phyloP scores from a whole-genome alignment of 2,113 vertebrate species.

The Megaleporinus macrocephalus region DNA sequence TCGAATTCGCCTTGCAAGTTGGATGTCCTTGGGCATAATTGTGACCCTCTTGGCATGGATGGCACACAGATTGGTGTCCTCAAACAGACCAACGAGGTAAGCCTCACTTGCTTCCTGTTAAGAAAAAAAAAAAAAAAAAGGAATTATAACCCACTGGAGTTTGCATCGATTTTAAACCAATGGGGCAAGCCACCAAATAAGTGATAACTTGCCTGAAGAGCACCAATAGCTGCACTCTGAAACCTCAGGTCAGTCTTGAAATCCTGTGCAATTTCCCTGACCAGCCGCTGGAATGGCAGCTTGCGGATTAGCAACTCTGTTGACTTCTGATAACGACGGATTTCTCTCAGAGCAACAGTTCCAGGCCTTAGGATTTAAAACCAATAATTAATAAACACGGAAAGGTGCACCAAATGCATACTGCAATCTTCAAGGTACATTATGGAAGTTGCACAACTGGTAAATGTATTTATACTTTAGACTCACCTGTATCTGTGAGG shows the following conservation, averaged over 20 bases:
- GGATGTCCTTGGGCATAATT: slow-evolving; percentile 87
- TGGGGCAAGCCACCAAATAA: no score
- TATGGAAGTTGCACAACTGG: not conserved
- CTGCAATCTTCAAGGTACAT: no score
- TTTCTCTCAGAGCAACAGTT: slow-evolving; percentile 82
- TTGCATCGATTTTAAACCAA: no score
- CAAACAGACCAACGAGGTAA: slow-evolving; percentile 81
- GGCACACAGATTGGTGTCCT: slow-evolving; percentile 83
- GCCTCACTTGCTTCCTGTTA: slow-evolving; percentile 82
- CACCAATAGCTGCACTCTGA: slow-evolving; percentile 84
- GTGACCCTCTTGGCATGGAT: slow-evolving; percentile 84
- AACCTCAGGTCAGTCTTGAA: slow-evolving; percentile 85
- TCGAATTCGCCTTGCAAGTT: slow-evolving; percentile 84
- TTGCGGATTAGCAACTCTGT: slow-evolving; percentile 84
- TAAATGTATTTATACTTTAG: not conserved
- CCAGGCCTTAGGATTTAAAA: slow-evolving; percentile 67
- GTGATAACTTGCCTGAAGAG: slow-evolving; percentile 75
- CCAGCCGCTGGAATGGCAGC: slow-evolving; percentile 83
- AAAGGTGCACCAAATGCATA: accelerated
- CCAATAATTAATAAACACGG: not conserved
- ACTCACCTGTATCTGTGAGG: slow-evolving; percentile 80
- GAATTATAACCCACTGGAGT: no score
- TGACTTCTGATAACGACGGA: slow-evolving; percentile 84
- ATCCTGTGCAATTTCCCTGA: slow-evolving; percentile 81
- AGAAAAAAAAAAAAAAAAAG: not conserved